A percentile compares a stretch with the other conserved stretches of the same genome.
phyloP scores from a whole-genome alignment of 2,797 vertebrate species.

The Muscicapa striata region DNA sequence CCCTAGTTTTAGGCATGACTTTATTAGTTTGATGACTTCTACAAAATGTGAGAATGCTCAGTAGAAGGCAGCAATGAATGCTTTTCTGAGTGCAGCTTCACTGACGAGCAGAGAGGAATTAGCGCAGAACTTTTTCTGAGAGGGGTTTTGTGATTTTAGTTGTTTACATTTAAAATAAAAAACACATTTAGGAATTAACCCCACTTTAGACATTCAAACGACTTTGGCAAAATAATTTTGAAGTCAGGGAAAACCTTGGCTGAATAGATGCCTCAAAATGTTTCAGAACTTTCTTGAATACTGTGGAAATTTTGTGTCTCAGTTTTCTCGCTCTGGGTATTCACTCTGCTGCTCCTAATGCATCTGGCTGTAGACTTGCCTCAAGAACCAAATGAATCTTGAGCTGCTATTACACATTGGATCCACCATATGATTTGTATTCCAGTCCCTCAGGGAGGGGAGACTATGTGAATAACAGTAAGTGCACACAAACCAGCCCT shows the following conservation, averaged over 20 bases:
- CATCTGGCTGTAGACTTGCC: not conserved
- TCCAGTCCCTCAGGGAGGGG: not conserved
- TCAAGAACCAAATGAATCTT: constrained; percentile 13
- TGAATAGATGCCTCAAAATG: constrained; percentile 45
- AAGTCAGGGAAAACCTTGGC: constrained; percentile 2
- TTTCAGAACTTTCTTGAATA: constrained; percentile 59
- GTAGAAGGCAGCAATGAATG: not conserved
- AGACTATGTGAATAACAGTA: not conserved
- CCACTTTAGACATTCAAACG: not conserved
- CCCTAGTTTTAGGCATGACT: not conserved
- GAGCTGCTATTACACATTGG: not conserved
- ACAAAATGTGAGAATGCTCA: not conserved
- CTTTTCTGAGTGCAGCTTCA: not conserved
- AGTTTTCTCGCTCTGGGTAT: constrained; percentile 27
- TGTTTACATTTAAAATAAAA: not conserved
- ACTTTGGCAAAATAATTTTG: constrained; percentile 3
- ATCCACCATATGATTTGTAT: not conserved
- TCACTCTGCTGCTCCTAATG: constrained; percentile 55
- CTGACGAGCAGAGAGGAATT: not conserved
- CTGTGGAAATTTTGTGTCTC: not conserved
- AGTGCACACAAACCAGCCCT: not conserved
- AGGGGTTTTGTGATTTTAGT: not conserved
- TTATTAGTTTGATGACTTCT: not conserved
- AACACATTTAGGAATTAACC: not conserved
- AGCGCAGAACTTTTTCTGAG: constrained; percentile 36